phyloP scores from a whole-genome alignment of 2,797 vertebrate genomes.

The Decapterus maruadsi region DNA sequence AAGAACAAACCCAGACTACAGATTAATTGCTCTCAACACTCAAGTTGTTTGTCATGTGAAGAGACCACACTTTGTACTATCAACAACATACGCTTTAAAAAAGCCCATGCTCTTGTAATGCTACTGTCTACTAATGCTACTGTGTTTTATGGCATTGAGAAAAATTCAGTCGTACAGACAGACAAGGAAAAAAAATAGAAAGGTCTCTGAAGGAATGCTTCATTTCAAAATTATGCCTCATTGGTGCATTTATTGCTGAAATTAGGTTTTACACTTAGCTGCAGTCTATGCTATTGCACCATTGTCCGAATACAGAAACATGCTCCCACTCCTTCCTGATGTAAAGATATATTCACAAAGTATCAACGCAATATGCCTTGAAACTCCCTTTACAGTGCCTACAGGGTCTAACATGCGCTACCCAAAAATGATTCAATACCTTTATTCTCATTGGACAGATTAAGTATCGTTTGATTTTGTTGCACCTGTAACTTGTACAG shows the following conservation, averaged over 20 bases:
- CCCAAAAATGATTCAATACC: constrained; percentile 7
- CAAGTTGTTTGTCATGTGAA: constrained; percentile 17
- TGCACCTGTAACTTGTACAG: neutral
- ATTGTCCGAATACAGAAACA: constrained; percentile 1
- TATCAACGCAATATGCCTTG: neutral
- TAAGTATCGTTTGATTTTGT: neutral
- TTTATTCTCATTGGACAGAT: neutral
- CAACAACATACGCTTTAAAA: neutral
- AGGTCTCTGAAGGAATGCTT: constrained; percentile 64
- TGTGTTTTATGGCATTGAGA: constrained; percentile 12
- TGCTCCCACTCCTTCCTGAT: neutral
- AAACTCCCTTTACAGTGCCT: neutral
- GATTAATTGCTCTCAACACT: constrained; percentile 20
- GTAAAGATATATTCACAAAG: neutral
- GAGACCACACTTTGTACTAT: constrained; percentile 46
- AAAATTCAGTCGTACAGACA: constrained; percentile 24
- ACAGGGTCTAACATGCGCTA: neutral
- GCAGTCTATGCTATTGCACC: constrained; percentile 54
- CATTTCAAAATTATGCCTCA: constrained; percentile 47
- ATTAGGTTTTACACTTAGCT: constrained; percentile 46
- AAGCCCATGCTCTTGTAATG: constrained; percentile 64
- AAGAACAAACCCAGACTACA: constrained; percentile 10
- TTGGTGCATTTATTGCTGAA: constrained; percentile 28
- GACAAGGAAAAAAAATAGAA: constrained; percentile 18
- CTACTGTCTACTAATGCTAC: neutral